Evolutionary conservation across 2,797 vertebrate genomes (phyloP), one percentile per base, ranked within the genome.

Genomic region (Telmatherina bonti): DNA sequence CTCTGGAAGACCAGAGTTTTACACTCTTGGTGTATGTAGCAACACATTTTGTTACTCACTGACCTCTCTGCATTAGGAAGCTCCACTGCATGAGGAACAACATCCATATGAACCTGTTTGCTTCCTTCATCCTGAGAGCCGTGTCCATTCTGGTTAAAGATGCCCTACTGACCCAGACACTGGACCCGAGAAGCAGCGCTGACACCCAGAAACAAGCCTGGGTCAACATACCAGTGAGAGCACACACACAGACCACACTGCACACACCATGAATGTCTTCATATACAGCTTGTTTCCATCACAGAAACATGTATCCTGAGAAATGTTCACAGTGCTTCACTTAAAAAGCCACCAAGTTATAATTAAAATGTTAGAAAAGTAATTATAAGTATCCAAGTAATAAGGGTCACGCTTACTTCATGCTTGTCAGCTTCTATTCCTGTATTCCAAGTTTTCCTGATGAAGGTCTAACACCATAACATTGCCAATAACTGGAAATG

Each of bases 21-120:
- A 35, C 33, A 35, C 33, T 8, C 6, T 8, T 31, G 31, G 31
- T 31, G 9, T 8, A 35, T 7, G 7, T 5, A 13, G 36, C 13
- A 38, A 38, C 5, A 38, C 13, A 38, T 3, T 38, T 15, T 15
- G 2, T 13, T 38, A 2, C 57, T 53, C 43, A 3, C 49, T 68
- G 31, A 74, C 57, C 15, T 22, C 27, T 76, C 59, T 79, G 43
- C 57, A 57, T 56, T 83, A 97, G 96, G 90, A 95, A 94, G 72
- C 93, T 97, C 24, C 95, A 91, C 79, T 98, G 97, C 84, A 96
- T 94, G 83, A 94, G 96, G 51, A 98, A 97, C 90, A 96, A 95
- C 89, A 96, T 98, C 91, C 97, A 98, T 80, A 96, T 96, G 92
- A 97, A 98, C 88, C 93, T 98, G 70, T 98, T 98, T 76, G 89